Conservation (phyloP, 2,888 invertebrate species). For the Phytoseiulus persimilis region DNA sequence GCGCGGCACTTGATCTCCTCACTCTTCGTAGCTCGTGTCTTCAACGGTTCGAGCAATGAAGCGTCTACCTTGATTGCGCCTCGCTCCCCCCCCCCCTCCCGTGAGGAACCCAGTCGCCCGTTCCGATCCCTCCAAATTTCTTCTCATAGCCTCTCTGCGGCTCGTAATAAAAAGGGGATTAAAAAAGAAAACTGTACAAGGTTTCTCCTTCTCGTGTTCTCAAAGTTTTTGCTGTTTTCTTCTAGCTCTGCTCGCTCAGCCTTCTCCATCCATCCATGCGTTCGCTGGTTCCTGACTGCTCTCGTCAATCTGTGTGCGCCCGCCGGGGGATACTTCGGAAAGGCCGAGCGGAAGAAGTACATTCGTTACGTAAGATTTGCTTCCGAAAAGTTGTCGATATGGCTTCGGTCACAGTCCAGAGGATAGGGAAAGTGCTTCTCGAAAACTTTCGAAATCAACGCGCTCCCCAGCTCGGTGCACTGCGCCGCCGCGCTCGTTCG, state of each 20-base stretch:
- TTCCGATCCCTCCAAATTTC: neutral
- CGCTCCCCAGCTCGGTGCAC: neutral
- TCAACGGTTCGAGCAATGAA: neutral
- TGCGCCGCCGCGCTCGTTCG: neutral
- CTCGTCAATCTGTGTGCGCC: neutral
- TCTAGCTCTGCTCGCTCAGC: neutral
- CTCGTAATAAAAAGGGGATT: neutral
- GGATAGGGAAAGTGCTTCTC: neutral
- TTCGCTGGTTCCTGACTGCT: neutral
- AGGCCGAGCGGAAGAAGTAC: neutral
- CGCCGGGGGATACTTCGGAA: neutral
- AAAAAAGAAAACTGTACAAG: neutral
- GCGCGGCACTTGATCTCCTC: neutral
- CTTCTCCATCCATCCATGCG: neutral
- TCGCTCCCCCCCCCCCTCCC: neutral
- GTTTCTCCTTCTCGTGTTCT: neutral
- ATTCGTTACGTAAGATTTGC: conserved; percentile 5
- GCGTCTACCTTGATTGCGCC: neutral
- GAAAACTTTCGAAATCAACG: neutral
- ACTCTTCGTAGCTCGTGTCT: neutral
- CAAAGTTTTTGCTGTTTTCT: neutral
- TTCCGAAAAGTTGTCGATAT: neutral
- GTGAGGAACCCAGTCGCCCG: neutral
- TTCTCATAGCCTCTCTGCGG: neutral
- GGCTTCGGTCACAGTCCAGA: neutral